Base-by-base conservation (phyloP, 2,113 vertebrate genomes). In the Sprattus sprattus region DNA sequence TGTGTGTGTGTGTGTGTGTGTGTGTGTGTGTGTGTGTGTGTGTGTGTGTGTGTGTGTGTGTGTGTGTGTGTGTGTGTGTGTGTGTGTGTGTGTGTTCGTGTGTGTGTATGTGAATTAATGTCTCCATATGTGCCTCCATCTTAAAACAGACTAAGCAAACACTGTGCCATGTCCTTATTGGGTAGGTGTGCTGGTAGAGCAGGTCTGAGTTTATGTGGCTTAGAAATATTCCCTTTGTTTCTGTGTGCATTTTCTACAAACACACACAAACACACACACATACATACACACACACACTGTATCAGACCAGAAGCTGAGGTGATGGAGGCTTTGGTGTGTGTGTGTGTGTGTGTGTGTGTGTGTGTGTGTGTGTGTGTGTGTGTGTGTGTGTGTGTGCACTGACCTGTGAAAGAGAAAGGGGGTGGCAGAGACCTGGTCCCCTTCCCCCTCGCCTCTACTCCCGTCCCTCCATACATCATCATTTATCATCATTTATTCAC, bases 231-330 rank as follows among this genome's bases (percentile, higher is more conserved):
- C 2, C 39, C 39, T 39, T 39, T 39, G 39, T 39, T 39, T 39
- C 39, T 39, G 39, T 39, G 39, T 39, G 39, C 39, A 39, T 39
- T 1, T 39, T 39, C 39, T 39, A 39, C 39, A 39, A 39, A 39
- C 39, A 39, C 39, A 39, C 39, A 39, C 39, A 39, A 39, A 39
- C 39, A 39, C 39, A 39, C 39, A 39, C 1, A 39, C 39, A 39
- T 2, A 39, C 39, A 39, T 39, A 39, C 39, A 39, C 39, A 39
- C 39, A 39, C 39, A 39, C 39, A 39, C 39, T 39, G 39, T 39
- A 39, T 39, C 39, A 39, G 39, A 46, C 50, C 47, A 83, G 87
- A 85, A 82, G 93, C 92, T 93, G 93, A 93, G 84, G 87, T 82
- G 87, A 87, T 82, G 86, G 88, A 92, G 85, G 64, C 25, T 71